Evolutionary conservation across 2,797 vertebrate genomes (phyloP), one percentile per base, ranked within the genome.

Genomic region (Chelon labrosus): DNA sequence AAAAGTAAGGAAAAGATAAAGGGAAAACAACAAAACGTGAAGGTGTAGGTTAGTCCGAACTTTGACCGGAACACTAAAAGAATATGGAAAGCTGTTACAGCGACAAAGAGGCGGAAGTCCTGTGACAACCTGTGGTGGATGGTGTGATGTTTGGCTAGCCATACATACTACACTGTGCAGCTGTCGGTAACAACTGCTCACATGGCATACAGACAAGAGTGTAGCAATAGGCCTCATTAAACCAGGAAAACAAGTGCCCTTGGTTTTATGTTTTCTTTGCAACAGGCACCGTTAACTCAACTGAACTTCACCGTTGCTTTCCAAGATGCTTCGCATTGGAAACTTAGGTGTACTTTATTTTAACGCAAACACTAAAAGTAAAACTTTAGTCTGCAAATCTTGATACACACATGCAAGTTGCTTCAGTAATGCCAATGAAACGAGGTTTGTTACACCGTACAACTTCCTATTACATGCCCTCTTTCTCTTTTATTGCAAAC

Each of bases 141-240:
- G 73, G 54, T 64, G 70, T 56, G 60, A 67, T 56, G 70, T 63
- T 74, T 80, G 73, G 56, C 76, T 75, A 74, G 73, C 79, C 69
- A 73, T 0, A 74, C 73, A 80, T 17, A 52, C 61, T 79, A 67
- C 73, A 55, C 68, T 76, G 65, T 72, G 80, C 88, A 93, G 90
- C 89, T 93, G 89, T 91, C 80, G 71, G 44, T 80, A 82, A 83
- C 85, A 88, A 73, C 85, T 92, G 88, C 76, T 77, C 65, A 22
- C 75, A 65, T 68, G 44, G 49, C 41, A 14, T 35, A 27, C n/a
- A 3, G 17, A 62, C 79, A 80, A 27, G 46, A 56, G 38, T 35
- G 14, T 44, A 31, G 47, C 39, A 37, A 41, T 55, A 44, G 22
- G 42, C 38, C 37, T 50, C 62, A 42, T 37, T 35, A 38, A 78